Conservation (phyloP, 2,888 invertebrate species). For the Caenorhabditis sp. region DNA sequence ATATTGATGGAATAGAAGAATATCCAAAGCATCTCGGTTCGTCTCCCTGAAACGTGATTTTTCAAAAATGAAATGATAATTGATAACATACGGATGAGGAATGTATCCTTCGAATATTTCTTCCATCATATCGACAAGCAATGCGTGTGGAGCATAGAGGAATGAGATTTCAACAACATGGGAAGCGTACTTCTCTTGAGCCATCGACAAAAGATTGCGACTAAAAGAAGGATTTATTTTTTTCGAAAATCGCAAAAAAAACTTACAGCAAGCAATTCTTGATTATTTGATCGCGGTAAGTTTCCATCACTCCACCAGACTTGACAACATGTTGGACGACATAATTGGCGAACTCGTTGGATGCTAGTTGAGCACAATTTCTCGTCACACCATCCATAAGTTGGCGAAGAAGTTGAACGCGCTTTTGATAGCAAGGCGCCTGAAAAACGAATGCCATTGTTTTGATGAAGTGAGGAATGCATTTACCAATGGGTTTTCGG, state of each 20-base stretch:
- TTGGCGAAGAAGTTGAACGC: constrained; percentile 16
- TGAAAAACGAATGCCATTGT: too few species aligned
- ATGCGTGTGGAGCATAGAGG: constrained; percentile 36
- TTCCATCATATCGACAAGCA: constrained; percentile 53
- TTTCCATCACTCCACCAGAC: constrained; percentile 32
- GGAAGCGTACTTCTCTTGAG: constrained; percentile 64
- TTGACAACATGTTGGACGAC: constrained; percentile 62
- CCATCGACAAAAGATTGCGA: constrained; percentile 58
- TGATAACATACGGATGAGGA: constrained; percentile 40
- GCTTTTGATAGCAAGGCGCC: constrained; percentile 19
- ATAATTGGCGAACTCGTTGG: constrained; percentile 65
- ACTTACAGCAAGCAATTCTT: constrained; percentile 55
- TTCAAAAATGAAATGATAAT: not conserved
- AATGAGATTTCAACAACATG: constrained; percentile 66
- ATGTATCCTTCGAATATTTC: constrained; percentile 63
- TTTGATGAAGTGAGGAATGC: too few species aligned
- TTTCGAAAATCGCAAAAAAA: not conserved
- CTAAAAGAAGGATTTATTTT: constrained; percentile 7
- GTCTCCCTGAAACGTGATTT: constrained; percentile 26
- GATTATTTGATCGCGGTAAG: constrained; percentile 54
- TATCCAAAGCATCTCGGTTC: constrained; percentile 54
- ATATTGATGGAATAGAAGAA: constrained; percentile 65
- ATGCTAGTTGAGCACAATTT: constrained; percentile 42
- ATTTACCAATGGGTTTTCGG: constrained; percentile 29
- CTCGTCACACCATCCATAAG: constrained; percentile 28